Conservation (phyloP, 2,113 vertebrate species). For the Scolopax mira region DNA sequence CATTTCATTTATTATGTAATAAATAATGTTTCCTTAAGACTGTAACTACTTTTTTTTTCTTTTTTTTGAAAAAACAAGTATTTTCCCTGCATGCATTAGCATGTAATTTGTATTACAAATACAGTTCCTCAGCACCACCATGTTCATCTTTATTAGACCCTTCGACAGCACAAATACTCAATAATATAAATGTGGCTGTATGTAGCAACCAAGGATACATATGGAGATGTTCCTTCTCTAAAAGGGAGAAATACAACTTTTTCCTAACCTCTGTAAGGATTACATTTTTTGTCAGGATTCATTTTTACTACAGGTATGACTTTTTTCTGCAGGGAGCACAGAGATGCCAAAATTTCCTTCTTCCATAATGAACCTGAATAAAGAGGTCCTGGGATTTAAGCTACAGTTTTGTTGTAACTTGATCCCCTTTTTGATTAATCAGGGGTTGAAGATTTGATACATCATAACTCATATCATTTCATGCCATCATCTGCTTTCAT, state of each 20-base stretch:
- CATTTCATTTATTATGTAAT: background rate
- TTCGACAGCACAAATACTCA: background rate
- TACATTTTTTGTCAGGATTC: background rate
- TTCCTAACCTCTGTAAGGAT: background rate
- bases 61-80: too few species aligned
- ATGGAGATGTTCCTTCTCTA: background rate
- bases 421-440: background rate
- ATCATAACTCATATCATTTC: background rate
- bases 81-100: background rate
- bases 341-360: background rate
- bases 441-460: background rate
- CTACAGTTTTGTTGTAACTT: background rate
- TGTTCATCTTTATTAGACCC: background rate
- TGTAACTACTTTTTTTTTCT: background rate
- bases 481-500: background rate
- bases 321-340: background rate
- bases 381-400: background rate
- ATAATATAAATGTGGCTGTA: background rate
- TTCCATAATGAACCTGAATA: background rate
- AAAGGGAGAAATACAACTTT: background rate
- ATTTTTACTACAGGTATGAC: background rate
- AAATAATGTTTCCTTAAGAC: background rate
- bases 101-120: background rate
- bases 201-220: background rate
- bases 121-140: background rate